Percentiles rank a stretch among this genome's conserved stretches.
These are phyloP conservation scores for Drosophila repletoides DNA, from an alignment of 1,140 invertebrate species.

Conservation along the genomic window DNA sequence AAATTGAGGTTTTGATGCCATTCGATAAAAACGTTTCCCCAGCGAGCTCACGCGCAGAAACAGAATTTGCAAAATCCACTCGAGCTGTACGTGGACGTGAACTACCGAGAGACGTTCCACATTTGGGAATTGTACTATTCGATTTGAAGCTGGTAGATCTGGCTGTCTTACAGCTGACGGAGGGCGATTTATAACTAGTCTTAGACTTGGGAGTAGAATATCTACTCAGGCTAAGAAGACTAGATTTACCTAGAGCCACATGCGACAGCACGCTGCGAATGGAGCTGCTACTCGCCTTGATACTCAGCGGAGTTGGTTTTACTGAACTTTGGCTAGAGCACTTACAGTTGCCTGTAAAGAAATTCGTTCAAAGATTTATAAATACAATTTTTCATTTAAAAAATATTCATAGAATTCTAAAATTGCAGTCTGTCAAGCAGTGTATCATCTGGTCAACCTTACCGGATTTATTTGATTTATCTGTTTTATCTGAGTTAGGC, in stretches of 20 bases:
- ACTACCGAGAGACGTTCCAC: background rate
- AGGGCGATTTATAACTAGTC: background rate
- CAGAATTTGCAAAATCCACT: slow-evolving; percentile 56
- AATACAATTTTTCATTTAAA: too few species aligned
- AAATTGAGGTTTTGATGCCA: slow-evolving; percentile 28
- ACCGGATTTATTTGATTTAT: too few species aligned
- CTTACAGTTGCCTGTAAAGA: too few species aligned
- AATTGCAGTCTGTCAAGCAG: too few species aligned
- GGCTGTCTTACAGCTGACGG: background rate
- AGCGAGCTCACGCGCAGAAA: background rate
- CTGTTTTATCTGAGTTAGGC: too few species aligned
- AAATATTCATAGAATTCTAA: too few species aligned
- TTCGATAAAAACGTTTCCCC: background rate
- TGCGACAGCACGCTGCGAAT: too few species aligned
- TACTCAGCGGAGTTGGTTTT: background rate
- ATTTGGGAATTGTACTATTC: background rate
- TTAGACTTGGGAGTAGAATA: background rate
- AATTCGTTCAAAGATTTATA: too few species aligned
- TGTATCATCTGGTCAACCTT: too few species aligned
- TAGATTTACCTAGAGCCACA: too few species aligned
- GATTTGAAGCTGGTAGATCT: slow-evolving; percentile 21
- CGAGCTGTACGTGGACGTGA: slow-evolving; percentile 26
- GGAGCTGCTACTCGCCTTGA: background rate
- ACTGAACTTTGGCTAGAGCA: too few species aligned
- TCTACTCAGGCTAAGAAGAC: background rate